phyloP scores from a whole-genome alignment of 2,888 invertebrate species.

The Spatulosminthurus flaviceps region DNA sequence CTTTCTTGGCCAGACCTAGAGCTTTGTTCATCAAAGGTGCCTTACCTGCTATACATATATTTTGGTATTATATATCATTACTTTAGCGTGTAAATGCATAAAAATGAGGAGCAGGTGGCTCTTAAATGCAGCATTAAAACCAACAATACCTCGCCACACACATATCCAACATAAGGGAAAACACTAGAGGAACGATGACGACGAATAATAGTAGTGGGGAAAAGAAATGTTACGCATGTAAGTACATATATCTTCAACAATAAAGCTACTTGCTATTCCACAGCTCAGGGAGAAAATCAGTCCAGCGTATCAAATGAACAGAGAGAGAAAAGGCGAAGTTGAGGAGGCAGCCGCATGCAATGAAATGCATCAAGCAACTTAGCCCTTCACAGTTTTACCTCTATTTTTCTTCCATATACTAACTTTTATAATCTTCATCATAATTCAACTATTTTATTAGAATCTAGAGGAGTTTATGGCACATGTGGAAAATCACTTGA shows the following conservation, averaged over 20 bases:
- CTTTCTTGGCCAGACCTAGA: too few species aligned
- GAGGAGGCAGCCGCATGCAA: neutral
- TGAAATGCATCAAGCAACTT: constrained; percentile 11
- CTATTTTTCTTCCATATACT: neutral
- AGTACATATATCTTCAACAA: neutral
- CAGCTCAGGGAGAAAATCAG: constrained; percentile 37
- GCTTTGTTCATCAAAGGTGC: too few species aligned
- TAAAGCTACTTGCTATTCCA: neutral
- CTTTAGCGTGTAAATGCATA: neutral
- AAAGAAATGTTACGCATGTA: neutral
- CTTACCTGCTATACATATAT: too few species aligned
- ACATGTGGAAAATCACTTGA: neutral
- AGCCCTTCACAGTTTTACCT: neutral
- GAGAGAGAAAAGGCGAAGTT: constrained; percentile 3
- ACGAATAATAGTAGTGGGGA: too few species aligned
- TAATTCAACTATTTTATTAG: neutral
- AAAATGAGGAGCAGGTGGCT: constrained; percentile 3
- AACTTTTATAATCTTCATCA: neutral
- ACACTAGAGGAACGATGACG: neutral
- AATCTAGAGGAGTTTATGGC: neutral
- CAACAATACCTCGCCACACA: neutral
- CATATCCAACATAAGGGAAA: neutral
- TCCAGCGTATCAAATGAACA: constrained; percentile 34
- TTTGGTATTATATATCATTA: neutral
- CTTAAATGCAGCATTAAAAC: neutral